A percentile compares a stretch with the other conserved stretches of the same genome.
Conservation (phyloP, 2,888 invertebrate genomes). For the Morpho helenor region DNA sequence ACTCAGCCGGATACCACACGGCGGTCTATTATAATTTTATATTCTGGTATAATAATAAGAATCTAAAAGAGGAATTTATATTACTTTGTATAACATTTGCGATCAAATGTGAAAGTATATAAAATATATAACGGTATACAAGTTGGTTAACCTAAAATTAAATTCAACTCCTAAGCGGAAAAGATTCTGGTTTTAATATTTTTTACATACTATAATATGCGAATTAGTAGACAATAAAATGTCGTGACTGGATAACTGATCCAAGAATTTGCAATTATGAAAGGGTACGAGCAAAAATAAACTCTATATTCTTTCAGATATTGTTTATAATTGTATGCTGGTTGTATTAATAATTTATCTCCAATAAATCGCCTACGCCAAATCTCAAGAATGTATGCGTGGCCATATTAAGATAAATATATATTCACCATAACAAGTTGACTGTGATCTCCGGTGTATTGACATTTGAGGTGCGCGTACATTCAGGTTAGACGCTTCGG, state of each 20-base stretch:
- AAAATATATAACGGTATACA: no score
- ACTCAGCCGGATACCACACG: no score
- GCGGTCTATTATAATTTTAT: no score
- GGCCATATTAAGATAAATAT: slow-evolving; percentile 10
- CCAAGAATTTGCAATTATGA: slow-evolving; percentile 4
- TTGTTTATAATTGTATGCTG: slow-evolving; percentile 3
- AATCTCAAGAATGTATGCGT: slow-evolving; percentile 10
- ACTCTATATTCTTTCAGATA: not conserved
- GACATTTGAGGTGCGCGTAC: not conserved
- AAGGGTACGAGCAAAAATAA: not conserved
- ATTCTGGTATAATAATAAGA: no score
- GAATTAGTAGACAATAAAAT: slow-evolving; percentile 1
- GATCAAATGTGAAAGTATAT: no score
- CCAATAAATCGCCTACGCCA: slow-evolving; percentile 9
- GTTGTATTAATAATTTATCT: not conserved
- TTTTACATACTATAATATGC: not conserved
- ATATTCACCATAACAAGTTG: slow-evolving; percentile 9
- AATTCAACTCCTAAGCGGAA: no score
- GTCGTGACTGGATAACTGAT: slow-evolving; percentile 6
- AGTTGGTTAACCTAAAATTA: no score
- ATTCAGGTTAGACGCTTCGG: not conserved
- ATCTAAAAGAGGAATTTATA: no score
- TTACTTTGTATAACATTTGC: no score
- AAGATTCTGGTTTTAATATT: not conserved
- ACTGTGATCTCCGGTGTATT: slow-evolving; percentile 7